Percentiles rank a stretch among this genome's conserved stretches.
These are phyloP conservation scores for Dunckerocampus dactyliophorus DNA, from an alignment of 2,113 vertebrate genomes.

Conservation along the genomic window DNA sequence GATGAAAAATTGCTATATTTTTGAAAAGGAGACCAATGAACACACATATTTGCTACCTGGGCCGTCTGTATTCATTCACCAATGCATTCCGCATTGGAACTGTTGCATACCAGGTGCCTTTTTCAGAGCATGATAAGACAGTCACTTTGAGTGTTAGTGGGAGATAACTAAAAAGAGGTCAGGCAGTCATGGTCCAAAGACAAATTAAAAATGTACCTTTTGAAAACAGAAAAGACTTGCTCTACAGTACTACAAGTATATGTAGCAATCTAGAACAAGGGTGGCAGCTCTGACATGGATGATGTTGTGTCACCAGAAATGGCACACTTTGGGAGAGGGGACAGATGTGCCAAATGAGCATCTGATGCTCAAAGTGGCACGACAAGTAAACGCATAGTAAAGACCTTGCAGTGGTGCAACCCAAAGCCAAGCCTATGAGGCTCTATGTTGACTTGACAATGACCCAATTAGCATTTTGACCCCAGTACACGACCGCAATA, in stretches of 20 bases:
- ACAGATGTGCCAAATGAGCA: constrained; percentile 22
- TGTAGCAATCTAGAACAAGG: constrained; percentile 14
- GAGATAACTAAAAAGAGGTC: constrained; percentile 10
- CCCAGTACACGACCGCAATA: too few species aligned
- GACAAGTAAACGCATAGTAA: background rate
- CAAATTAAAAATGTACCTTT: constrained; percentile 16
- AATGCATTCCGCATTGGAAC: too few species aligned
- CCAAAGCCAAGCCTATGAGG: too few species aligned
- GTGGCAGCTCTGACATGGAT: constrained; percentile 23
- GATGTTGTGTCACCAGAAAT: constrained; percentile 34
- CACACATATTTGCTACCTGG: too few species aligned
- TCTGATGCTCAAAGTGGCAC: constrained; percentile 7
- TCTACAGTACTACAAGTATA: background rate
- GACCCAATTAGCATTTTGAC: background rate
- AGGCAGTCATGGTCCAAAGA: constrained; percentile 22
- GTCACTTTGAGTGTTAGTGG: background rate
- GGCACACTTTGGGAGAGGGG: constrained; percentile 16
- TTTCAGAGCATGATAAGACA: too few species aligned
- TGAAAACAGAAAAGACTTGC: constrained; percentile 16
- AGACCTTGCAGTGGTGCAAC: too few species aligned
- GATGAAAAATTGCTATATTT: too few species aligned
- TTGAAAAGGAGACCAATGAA: too few species aligned
- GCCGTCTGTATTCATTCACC: too few species aligned
- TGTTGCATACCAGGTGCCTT: too few species aligned
- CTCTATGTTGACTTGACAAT: background rate